phyloP scores from a whole-genome alignment of 2,888 invertebrate species.

The Nezara viridula region DNA sequence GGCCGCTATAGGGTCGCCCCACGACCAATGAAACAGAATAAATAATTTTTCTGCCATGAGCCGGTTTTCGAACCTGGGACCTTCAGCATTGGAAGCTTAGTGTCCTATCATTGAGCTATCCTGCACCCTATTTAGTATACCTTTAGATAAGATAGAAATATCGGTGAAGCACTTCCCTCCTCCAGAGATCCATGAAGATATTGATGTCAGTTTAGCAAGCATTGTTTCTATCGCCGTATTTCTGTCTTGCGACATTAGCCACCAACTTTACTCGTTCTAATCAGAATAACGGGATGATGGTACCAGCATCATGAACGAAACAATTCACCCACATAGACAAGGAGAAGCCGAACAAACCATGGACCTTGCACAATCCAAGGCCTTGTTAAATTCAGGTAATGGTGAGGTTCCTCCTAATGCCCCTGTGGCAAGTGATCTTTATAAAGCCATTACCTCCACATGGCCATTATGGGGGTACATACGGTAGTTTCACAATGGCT shows the following conservation, averaged over 20 bases:
- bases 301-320: background rate
- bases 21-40: too few species aligned
- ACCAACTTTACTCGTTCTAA: background rate
- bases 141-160: too few species aligned
- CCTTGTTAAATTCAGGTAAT: conserved; percentile 34
- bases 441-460: conserved; percentile 10
- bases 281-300: background rate
- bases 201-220: too few species aligned
- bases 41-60: too few species aligned
- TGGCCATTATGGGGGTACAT: conserved; percentile 13
- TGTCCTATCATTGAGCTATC: too few species aligned
- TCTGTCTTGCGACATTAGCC: background rate
- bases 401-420: conserved; percentile 20
- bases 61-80: too few species aligned
- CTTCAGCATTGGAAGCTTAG: too few species aligned
- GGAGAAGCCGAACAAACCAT: background rate
- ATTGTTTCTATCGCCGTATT: background rate
- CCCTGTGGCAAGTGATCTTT: conserved; percentile 40
- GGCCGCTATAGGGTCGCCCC: too few species aligned
- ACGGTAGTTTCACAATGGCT: conserved; percentile 5
- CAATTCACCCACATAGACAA: background rate
- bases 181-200: too few species aligned
- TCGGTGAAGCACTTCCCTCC: too few species aligned
- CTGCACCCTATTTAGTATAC: too few species aligned
- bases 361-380: background rate